A percentile compares a stretch with the other conserved stretches of the same genome.
Conservation (phyloP, 2,888 invertebrate species). For the Nemotelus nigrinus region DNA sequence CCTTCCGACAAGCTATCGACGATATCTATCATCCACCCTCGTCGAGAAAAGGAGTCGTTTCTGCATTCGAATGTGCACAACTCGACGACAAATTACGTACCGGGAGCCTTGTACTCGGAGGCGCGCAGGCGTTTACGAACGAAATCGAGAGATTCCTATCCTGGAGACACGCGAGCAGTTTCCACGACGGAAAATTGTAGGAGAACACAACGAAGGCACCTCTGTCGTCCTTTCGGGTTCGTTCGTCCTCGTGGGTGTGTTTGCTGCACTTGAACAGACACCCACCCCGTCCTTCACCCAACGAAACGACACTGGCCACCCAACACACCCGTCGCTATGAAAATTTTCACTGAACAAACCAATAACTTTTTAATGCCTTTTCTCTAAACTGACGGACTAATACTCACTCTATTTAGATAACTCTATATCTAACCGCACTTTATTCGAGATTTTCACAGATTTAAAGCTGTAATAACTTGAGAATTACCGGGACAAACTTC, state of each 20-base stretch:
- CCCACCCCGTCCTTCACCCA: slow-evolving; percentile 29
- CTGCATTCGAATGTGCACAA: slow-evolving; percentile 15
- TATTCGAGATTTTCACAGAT: slow-evolving; percentile 1
- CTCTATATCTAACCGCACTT: neutral
- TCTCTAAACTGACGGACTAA: neutral
- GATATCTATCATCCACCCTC: slow-evolving; percentile 26
- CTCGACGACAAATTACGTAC: slow-evolving; percentile 22
- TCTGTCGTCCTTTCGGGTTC: neutral
- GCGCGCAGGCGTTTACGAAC: slow-evolving; percentile 38
- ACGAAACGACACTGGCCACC: neutral
- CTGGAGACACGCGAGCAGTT: neutral
- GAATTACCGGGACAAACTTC: slow-evolving; percentile 11
- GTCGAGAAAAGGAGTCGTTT: slow-evolving; percentile 25
- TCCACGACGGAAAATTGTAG: too few species aligned
- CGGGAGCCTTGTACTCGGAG: slow-evolving; percentile 14
- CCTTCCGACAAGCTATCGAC: too few species aligned
- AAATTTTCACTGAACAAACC: slow-evolving; percentile 25
- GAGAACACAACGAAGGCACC: too few species aligned
- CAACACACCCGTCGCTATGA: slow-evolving; percentile 28
- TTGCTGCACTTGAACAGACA: slow-evolving; percentile 14
- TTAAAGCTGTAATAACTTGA: slow-evolving; percentile 2
- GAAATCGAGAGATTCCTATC: neutral
- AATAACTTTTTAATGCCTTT: slow-evolving; percentile 1
- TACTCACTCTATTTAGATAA: slow-evolving; percentile 24
- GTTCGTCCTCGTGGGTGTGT: slow-evolving; percentile 38